Conservation (phyloP, 2,113 vertebrate genomes). For the Tylochromis polylepis region DNA sequence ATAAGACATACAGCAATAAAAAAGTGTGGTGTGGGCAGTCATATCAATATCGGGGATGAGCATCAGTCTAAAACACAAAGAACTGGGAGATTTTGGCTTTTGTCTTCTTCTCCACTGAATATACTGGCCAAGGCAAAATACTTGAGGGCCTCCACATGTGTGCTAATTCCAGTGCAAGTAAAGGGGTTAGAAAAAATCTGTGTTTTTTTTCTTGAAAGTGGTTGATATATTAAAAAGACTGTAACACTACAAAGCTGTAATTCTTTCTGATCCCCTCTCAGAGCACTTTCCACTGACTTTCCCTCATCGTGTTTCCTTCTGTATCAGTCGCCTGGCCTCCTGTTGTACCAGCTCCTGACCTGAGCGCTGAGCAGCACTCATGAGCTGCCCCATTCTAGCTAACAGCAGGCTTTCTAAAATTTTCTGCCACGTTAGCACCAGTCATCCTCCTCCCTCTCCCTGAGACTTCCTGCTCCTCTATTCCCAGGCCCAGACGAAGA, state of each 20-base stretch:
- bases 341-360: neutral
- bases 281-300: slow-evolving; percentile 11
- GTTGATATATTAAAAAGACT: slow-evolving; percentile 46
- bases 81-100: slow-evolving; percentile 50
- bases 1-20: slow-evolving; percentile 1
- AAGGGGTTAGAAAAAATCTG: slow-evolving; percentile 49
- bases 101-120: slow-evolving; percentile 38
- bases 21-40: slow-evolving; percentile 19
- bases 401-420: slow-evolving; percentile 67
- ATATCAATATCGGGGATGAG: neutral
- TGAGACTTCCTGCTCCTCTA: slow-evolving; percentile 81
- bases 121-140: slow-evolving; percentile 53
- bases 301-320: neutral
- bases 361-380: slow-evolving; percentile 7
- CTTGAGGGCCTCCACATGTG: slow-evolving; percentile 53
- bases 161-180: slow-evolving; percentile 59
- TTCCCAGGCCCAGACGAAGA: slow-evolving; percentile 64
- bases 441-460: slow-evolving; percentile 85
- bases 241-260: slow-evolving; percentile 46
- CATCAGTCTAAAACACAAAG: slow-evolving; percentile 8
- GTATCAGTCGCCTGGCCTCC: neutral
- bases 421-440: slow-evolving; percentile 83
- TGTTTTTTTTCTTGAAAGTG: slow-evolving; percentile 11
- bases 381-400: neutral
- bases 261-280: slow-evolving; percentile 44